Conservation (phyloP, 2,113 vertebrate genomes). For the Oxyruncus cristatus region DNA sequence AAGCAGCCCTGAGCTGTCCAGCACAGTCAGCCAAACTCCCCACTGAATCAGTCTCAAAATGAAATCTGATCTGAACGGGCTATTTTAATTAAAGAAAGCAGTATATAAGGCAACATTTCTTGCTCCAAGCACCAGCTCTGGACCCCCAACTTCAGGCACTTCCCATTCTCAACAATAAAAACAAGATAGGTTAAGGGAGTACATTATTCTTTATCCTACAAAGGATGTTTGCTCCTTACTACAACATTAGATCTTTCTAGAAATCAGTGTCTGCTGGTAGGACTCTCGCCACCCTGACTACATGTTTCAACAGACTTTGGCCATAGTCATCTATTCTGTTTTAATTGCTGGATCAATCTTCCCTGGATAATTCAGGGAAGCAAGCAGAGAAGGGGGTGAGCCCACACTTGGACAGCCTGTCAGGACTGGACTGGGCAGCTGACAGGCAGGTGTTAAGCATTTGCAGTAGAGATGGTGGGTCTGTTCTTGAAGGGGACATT, state of each 20-base stretch:
- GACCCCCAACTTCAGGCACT: background rate
- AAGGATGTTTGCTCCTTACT: background rate
- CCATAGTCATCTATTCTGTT: background rate
- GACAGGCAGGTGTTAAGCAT: background rate
- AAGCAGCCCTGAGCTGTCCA: background rate
- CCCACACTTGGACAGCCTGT: background rate
- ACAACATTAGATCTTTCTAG: background rate
- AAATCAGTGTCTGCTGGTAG: background rate
- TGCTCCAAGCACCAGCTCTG: background rate
- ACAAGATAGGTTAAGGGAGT: background rate
- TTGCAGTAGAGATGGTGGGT: background rate
- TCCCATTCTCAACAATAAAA: background rate
- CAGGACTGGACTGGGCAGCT: background rate
- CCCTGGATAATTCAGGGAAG: background rate
- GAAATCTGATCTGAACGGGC: background rate
- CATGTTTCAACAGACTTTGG: background rate
- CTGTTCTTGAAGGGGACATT: background rate
- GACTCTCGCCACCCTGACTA: background rate
- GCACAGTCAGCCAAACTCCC: background rate
- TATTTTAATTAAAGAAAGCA: background rate
- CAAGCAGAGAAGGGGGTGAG: background rate
- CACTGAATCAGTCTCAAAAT: background rate
- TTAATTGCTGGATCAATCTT: background rate
- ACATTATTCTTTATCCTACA: background rate
- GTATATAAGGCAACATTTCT: background rate